Evolutionary conservation across 2,113 vertebrate species (phyloP).

Genomic region (Dicentrarchus labrax): DNA sequence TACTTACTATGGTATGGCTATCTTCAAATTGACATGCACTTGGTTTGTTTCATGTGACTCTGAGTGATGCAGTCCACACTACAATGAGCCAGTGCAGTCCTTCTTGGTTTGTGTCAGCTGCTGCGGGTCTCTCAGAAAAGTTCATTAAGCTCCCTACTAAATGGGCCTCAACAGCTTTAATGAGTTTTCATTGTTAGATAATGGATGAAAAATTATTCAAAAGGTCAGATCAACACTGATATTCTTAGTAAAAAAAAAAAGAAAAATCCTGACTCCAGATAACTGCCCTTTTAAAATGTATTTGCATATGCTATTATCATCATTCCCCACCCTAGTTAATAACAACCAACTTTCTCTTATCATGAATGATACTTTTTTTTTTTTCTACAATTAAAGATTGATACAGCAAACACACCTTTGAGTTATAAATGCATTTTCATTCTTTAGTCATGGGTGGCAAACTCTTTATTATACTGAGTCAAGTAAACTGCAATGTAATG

Average conservation of each 20-base stretch:
- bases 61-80: not conserved
- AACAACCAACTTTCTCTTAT: constrained; percentile 6
- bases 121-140: constrained; percentile 28
- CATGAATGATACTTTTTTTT: not conserved
- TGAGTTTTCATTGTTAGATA: constrained; percentile 62
- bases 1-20: not conserved
- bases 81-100: not conserved
- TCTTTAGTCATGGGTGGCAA: constrained; percentile 29
- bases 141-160: constrained; percentile 48
- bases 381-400: constrained; percentile 14
- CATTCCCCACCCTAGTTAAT: constrained; percentile 34
- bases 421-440: not conserved
- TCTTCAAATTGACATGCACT: constrained; percentile 17
- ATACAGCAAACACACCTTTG: constrained; percentile 12
- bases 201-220: constrained; percentile 43
- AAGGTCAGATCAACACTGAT: constrained; percentile 58
- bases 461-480: constrained; percentile 18
- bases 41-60: constrained; percentile 11
- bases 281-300: constrained; percentile 34
- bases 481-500: not conserved
- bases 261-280: constrained; percentile 5
- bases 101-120: constrained; percentile 15
- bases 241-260: not conserved
- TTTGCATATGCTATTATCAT: constrained; percentile 31
- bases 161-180: constrained; percentile 56